These are phyloP conservation scores for Ophraella communa DNA, from an alignment of 2,888 invertebrate genomes.

Conservation along the genomic window DNA sequence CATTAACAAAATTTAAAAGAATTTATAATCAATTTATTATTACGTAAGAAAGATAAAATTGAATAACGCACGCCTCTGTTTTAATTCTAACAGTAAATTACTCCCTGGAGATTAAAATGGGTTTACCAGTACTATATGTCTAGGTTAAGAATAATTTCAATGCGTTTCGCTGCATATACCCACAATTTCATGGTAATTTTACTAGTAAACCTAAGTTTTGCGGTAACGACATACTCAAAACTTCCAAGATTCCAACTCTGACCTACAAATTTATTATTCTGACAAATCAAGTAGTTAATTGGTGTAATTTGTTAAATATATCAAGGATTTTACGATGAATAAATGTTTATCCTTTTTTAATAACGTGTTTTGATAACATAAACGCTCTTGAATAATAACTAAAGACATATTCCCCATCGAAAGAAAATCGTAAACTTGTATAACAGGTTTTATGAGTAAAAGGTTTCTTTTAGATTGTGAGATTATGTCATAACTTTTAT, in stretches of 20 bases:
- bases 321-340: not conserved
- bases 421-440: not conserved
- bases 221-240: conserved; percentile 6
- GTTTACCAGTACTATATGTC: not conserved
- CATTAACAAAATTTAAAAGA: too few species aligned
- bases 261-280: not conserved
- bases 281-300: not conserved
- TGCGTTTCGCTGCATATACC: conserved; percentile 20
- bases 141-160: conserved; percentile 8
- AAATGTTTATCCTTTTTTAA: not conserved
- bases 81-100: conserved; percentile 6
- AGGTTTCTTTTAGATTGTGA: not conserved
- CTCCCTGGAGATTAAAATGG: not conserved
- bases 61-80: not conserved
- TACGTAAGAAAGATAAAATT: too few species aligned
- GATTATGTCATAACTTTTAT: not conserved
- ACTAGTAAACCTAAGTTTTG: conserved; percentile 7
- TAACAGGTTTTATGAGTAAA: not conserved
- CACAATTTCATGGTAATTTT: conserved; percentile 11
- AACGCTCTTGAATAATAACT: not conserved
- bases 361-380: not conserved
- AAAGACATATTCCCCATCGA: not conserved
- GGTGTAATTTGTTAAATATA: not conserved
- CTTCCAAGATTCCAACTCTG: not conserved
- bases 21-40: too few species aligned